Percentiles rank a stretch among this genome's conserved stretches.
phyloP scores from a whole-genome alignment of 92 coral and sea anemone species.

The Phymanthus crucifer region DNA sequence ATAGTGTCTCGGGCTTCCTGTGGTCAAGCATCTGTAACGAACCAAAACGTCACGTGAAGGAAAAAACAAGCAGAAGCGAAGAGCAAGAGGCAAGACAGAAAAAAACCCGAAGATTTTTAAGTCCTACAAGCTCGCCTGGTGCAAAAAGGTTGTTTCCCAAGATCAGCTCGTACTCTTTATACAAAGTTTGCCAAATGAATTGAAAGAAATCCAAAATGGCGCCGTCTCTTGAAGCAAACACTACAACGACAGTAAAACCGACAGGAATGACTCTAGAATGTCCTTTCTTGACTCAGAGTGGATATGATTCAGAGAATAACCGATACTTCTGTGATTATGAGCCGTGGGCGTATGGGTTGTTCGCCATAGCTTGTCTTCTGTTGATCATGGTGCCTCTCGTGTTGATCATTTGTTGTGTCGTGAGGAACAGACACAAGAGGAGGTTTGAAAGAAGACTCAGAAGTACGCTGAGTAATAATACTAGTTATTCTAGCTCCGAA shows the following conservation, averaged over 20 bases:
- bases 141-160: no score
- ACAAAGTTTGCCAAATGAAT: background rate
- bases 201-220: slow-evolving; percentile 25
- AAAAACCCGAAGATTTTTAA: background rate
- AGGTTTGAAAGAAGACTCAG: slow-evolving; percentile 17
- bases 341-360: slow-evolving; percentile 70
- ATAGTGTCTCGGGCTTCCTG: background rate
- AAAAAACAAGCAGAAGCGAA: background rate
- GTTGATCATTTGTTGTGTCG: slow-evolving; percentile 54
- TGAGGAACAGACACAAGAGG: slow-evolving; percentile 25
- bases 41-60: background rate
- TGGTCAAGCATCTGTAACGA: background rate
- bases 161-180: background rate
- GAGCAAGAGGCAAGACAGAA: background rate
- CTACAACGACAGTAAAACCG: background rate
- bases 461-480: slow-evolving; percentile 37
- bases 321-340: slow-evolving; percentile 48
- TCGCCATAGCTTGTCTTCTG: slow-evolving; percentile 61
- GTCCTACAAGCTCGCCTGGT: background rate
- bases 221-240: background rate
- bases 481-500: slow-evolving; percentile 15
- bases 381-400: slow-evolving; percentile 62
- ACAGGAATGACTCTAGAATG: slow-evolving; percentile 22
- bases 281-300: slow-evolving; percentile 36
- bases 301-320: slow-evolving; percentile 25